phyloP scores from a whole-genome alignment of 2,888 invertebrate species.

The Tipula vernalis region DNA sequence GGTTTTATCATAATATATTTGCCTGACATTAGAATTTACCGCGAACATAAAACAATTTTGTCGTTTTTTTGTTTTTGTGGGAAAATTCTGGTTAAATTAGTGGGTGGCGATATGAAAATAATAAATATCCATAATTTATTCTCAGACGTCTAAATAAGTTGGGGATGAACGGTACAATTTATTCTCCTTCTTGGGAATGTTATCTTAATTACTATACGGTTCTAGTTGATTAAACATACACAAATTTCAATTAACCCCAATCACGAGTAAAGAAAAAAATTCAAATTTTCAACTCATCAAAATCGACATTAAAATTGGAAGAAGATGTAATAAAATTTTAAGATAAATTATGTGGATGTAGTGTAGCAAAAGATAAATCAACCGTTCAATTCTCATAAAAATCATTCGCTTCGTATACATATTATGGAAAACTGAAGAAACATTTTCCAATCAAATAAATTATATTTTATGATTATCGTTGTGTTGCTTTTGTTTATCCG shows the following conservation, averaged over 20 bases:
- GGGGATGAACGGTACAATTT: too few relatives aligned
- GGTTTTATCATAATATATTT: not conserved
- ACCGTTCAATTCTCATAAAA: not conserved
- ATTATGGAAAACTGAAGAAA: not conserved
- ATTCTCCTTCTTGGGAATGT: too few relatives aligned
- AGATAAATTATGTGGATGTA: not conserved
- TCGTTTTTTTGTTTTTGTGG: not conserved
- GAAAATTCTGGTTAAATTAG: not conserved
- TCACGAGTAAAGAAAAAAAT: not conserved
- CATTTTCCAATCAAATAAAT: not conserved
- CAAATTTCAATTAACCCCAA: too few relatives aligned
- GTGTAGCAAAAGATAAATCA: not conserved
- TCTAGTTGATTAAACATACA: too few relatives aligned
- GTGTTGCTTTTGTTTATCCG: not conserved
- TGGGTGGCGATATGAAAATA: not conserved
- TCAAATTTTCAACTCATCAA: not conserved
- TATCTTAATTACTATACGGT: too few relatives aligned
- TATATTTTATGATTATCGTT: not conserved
- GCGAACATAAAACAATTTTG: not conserved
- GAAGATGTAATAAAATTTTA: not conserved
- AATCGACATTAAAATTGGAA: not conserved
- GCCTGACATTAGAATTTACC: not conserved
- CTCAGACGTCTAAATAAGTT: too few relatives aligned
- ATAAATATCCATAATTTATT: not conserved
- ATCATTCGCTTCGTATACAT: not conserved